Conservation (phyloP, 2,113 vertebrate species). For the Centropus bengalensis region DNA sequence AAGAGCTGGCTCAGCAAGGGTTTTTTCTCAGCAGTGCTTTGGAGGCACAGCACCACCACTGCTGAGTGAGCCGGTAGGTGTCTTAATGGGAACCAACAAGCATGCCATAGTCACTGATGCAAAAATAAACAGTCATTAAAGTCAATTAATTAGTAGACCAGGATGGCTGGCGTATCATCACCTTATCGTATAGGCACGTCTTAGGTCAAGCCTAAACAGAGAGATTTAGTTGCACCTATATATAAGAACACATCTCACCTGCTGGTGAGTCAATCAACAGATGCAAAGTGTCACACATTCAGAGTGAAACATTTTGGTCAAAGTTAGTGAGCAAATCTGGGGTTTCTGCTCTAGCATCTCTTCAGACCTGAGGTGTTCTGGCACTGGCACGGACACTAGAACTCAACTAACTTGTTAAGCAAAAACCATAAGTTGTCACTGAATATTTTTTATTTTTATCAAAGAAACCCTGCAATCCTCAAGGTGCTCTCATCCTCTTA, state of each 20-base stretch:
- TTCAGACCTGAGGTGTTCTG: background rate
- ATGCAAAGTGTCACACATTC: background rate
- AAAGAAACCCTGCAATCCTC: background rate
- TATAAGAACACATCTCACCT: background rate
- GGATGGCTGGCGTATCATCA: background rate
- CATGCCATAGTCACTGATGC: background rate
- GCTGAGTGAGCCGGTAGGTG: fast-evolving
- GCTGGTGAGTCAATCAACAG: background rate
- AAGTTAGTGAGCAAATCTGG: background rate
- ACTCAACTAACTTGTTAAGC: background rate
- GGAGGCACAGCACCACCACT: background rate
- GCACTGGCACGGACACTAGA: background rate
- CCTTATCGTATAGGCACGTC: background rate
- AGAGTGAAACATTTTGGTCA: background rate
- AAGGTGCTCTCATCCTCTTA: background rate
- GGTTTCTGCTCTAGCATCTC: background rate
- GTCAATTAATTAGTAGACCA: background rate
- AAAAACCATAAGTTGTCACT: background rate
- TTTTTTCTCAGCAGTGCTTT: background rate
- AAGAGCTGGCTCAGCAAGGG: background rate
- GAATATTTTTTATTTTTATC: conserved; percentile 22
- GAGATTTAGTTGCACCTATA: background rate
- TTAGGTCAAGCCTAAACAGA: background rate
- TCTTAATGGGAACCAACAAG: background rate
- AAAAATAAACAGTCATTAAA: background rate